Percentiles rank a stretch among this genome's conserved stretches.
Evolutionary conservation across 37 sponge, comb jelly and placozoan genomes (phyloP).

Genomic region (Hormiphora californensis): DNA sequence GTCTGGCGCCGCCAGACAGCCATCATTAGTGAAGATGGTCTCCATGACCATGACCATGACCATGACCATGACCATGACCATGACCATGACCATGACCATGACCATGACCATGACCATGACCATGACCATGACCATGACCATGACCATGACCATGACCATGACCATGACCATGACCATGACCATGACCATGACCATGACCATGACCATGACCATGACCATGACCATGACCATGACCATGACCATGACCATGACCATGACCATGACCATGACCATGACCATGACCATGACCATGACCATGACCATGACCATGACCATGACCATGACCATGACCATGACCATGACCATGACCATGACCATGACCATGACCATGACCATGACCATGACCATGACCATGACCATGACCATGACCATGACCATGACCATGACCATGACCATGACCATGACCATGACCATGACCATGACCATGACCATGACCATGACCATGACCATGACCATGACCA

Average conservation of each 20-base stretch:
- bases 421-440: not conserved
- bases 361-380: not conserved
- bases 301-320: not conserved
- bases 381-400: not conserved
- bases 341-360: not conserved
- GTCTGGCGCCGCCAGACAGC: too few species aligned
- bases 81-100: not conserved
- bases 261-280: not conserved
- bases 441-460: not conserved
- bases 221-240: not conserved
- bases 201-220: not conserved
- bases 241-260: not conserved
- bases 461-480: not conserved
- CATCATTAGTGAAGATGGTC: too few species aligned
- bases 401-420: not conserved
- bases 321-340: not conserved
- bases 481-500: not conserved
- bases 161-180: not conserved
- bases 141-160: not conserved
- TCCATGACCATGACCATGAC: not conserved
- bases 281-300: not conserved
- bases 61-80: not conserved
- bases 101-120: not conserved
- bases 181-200: not conserved
- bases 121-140: not conserved